phyloP scores from a whole-genome alignment of 1,140 invertebrate species.

The Sipha flava region DNA sequence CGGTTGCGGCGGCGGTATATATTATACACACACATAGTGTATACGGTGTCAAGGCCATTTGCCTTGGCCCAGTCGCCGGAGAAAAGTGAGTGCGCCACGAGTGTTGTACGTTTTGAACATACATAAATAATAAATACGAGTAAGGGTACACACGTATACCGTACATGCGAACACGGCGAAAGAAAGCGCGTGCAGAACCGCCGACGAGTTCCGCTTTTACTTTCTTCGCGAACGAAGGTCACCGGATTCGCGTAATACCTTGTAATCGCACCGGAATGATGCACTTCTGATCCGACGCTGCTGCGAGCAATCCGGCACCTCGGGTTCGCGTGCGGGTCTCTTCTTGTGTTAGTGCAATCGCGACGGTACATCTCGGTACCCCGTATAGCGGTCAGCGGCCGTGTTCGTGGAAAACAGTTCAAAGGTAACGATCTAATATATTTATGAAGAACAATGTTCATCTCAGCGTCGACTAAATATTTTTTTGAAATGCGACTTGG shows the following conservation, averaged over 20 bases:
- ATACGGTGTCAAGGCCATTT: constrained; percentile 25
- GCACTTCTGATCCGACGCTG: not conserved
- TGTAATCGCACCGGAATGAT: not conserved
- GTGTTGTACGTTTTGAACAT: no score
- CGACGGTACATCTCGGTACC: no score
- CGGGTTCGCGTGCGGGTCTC: no score
- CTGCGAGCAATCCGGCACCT: no score
- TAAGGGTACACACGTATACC: not conserved
- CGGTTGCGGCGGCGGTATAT: not conserved
- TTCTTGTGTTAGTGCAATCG: no score
- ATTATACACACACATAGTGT: not conserved
- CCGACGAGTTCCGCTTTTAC: constrained; percentile 23
- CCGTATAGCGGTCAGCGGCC: no score
- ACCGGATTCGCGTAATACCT: not conserved
- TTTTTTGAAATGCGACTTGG: no score
- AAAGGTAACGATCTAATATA: no score
- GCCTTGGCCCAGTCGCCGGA: constrained; percentile 20
- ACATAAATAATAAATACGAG: not conserved
- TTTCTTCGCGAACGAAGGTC: constrained; percentile 20
- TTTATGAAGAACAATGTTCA: no score
- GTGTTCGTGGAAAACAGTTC: no score
- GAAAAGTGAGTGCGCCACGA: not conserved
- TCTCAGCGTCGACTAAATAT: no score
- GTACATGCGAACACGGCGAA: not conserved
- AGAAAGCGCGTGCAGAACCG: not conserved